Base-by-base conservation (phyloP, 2,797 vertebrate genomes). In the Euthynnus affinis region DNA sequence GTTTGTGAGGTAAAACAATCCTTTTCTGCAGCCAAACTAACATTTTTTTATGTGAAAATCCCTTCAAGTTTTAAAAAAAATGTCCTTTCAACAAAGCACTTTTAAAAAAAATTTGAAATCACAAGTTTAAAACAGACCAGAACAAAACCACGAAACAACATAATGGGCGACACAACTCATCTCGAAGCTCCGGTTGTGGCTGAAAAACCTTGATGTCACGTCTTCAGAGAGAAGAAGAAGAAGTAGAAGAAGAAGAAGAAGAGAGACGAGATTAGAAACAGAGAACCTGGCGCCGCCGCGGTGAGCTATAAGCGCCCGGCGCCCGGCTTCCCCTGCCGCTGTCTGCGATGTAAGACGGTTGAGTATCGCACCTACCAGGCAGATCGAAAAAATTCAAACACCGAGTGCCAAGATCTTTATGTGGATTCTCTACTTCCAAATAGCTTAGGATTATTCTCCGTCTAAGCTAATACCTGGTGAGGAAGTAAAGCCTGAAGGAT, bases 401-500 rank as follows among this genome's bases (percentile, higher is more conserved):
- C 87, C 58, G 77, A 92, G 96, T 96, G 96, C 96, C 96, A 96
- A 98, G 97, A 98, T 98, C 97, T 97, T 96, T 96, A 96, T 97
- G 97, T 96, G 96, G 97, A 97, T 92, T 89, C 90, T 95, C 96
- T 93, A 96, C 91, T 94, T 92, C 92, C 88, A 89, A 97, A 97
- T 96, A 97, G 96, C 96, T 97, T 96, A 97, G 97, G 97, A 98
- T 99, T 98, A 98, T 97, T 97, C 97, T 87, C 94, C 95, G 95
- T 87, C 94, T 96, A 92, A 97, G 97, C 96, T 99, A 99, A 98
- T 99, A 98, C 97, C 97, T 98, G 93, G 97, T 97, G 97, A 97
- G 98, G 96, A 96, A 96, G 96, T 95, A 98, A 98, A 98, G 97
- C 97, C 97, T 99, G 97, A 99, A 98, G 97, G 98, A 99, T 97